Conservation (phyloP, 1,140 invertebrate species). For the Drosophila baimaii region DNA sequence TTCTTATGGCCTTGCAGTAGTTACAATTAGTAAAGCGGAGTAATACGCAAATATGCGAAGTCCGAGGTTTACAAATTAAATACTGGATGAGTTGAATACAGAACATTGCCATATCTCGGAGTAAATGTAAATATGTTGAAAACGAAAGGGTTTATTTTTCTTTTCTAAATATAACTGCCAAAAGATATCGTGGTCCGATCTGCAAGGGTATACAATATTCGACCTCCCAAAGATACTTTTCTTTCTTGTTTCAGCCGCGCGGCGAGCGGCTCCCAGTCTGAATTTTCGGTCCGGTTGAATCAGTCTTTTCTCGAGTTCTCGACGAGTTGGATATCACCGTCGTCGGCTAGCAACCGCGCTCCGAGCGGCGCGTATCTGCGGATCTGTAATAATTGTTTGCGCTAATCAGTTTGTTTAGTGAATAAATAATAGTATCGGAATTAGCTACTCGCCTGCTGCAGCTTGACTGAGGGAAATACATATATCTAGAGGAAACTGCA, state of each 20-base stretch:
- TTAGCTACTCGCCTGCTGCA: constrained; percentile 5
- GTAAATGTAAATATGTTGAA: too few species aligned
- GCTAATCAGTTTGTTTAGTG: constrained; percentile 38
- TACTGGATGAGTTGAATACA: too few species aligned
- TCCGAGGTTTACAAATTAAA: too few species aligned
- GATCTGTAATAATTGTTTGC: constrained; percentile 23
- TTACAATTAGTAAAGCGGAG: too few species aligned
- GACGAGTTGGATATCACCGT: constrained; percentile 68
- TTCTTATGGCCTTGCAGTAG: too few species aligned
- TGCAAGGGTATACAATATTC: constrained; percentile 5
- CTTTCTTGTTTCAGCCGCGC: constrained; percentile 9
- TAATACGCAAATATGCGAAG: too few species aligned
- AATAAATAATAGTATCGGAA: constrained; percentile 13
- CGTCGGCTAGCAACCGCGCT: constrained; percentile 55
- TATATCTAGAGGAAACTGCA: constrained; percentile 26
- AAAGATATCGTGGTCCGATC: too few species aligned
- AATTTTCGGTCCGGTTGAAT: constrained; percentile 47
- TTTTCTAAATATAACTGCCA: too few species aligned
- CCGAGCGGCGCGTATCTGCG: constrained; percentile 50
- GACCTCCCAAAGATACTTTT: neutral
- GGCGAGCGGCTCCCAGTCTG: constrained; percentile 25
- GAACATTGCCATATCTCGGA: too few species aligned
- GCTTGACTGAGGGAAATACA: constrained; percentile 16
- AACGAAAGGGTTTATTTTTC: too few species aligned
- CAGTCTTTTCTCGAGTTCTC: constrained; percentile 72